A percentile compares a stretch with the other conserved stretches of the same genome.
phyloP scores from a whole-genome alignment of 2,113 vertebrate genomes.

The Malurus cyaneus region DNA sequence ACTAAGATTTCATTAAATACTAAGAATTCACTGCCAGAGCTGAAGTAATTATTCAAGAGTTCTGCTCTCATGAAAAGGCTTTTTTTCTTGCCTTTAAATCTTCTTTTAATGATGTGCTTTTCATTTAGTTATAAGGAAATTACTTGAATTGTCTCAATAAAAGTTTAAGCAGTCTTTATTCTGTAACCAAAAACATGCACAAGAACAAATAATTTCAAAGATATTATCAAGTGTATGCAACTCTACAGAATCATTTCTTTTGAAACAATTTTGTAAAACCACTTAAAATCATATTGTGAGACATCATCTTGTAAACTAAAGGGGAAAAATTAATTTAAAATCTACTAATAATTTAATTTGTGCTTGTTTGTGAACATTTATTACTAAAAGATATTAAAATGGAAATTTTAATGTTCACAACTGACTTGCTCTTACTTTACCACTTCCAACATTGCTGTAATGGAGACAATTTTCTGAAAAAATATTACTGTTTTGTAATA shows the following conservation, averaged over 20 bases:
- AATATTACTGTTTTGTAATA: neutral
- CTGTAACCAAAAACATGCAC: neutral
- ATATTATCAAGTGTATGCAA: neutral
- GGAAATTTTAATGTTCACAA: neutral
- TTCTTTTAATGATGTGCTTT: conserved; percentile 1
- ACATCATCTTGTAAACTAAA: neutral
- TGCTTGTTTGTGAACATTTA: neutral
- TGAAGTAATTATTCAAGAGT: neutral
- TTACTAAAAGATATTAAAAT: neutral
- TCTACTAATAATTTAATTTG: neutral
- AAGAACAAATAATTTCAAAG: neutral
- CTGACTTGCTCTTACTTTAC: neutral
- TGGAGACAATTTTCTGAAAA: neutral
- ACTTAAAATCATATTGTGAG: neutral
- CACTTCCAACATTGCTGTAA: neutral
- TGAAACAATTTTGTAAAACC: neutral
- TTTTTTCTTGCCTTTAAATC: conserved; percentile 9
- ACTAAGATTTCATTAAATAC: conserved; percentile 16
- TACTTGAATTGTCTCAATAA: neutral
- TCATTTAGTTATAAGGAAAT: neutral
- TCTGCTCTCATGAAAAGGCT: neutral
- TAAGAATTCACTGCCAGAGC: neutral
- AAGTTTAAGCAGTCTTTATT: conserved; percentile 3
- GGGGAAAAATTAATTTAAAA: neutral
- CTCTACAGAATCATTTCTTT: neutral